These are phyloP conservation scores for Ceratitis capitata DNA, from an alignment of 1,140 invertebrate species.

Conservation along the genomic window DNA sequence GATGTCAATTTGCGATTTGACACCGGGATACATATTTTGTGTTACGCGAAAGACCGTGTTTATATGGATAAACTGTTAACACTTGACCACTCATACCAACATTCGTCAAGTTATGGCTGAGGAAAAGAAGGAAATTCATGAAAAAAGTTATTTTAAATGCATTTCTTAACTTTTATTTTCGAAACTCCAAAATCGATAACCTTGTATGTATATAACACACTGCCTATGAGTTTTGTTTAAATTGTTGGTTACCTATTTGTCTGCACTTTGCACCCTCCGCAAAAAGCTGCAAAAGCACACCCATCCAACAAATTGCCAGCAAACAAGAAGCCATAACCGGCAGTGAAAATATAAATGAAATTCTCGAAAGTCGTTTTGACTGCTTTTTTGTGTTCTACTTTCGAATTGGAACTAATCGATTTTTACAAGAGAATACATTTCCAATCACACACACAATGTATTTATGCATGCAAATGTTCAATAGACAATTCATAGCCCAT, in stretches of 20 bases:
- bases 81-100: too few relatives aligned
- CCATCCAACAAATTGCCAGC: neutral
- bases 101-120: too few relatives aligned
- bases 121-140: too few relatives aligned
- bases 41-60: too few relatives aligned
- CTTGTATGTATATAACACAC: neutral
- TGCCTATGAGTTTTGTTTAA: neutral
- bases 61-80: too few relatives aligned
- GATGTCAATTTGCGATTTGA: too few relatives aligned
- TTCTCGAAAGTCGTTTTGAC: neutral
- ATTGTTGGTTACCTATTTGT: constrained; percentile 12
- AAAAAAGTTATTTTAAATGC: too few relatives aligned
- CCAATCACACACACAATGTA: neutral
- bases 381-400: neutral
- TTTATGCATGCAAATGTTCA: neutral
- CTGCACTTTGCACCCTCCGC: neutral
- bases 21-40: too few relatives aligned
- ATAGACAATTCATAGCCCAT: neutral
- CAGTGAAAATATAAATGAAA: constrained; percentile 25
- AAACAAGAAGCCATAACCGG: constrained; percentile 21
- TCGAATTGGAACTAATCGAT: neutral
- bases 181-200: neutral
- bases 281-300: neutral
- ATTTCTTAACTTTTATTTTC: neutral
- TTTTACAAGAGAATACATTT: neutral